These are phyloP conservation scores for Channa maculata DNA, from an alignment of 2,113 vertebrate genomes.

Conservation along the genomic window DNA sequence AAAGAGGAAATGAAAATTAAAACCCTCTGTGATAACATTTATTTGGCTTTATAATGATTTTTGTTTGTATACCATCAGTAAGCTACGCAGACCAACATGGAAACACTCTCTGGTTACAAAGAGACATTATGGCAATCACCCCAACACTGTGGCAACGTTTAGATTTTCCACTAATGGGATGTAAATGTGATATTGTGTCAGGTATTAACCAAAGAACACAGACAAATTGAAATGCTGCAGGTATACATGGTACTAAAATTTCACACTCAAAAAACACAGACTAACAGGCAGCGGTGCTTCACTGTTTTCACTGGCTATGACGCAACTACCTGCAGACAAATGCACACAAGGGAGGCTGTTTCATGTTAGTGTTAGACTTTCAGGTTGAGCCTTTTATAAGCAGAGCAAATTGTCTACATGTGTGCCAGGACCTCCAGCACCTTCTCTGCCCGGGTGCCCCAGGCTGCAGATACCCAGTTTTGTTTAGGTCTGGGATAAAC, in stretches of 20 bases:
- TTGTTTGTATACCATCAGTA: conserved; percentile 3
- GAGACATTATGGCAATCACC: conserved; percentile 4
- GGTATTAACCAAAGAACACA: conserved; percentile 34
- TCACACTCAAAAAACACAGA: not conserved
- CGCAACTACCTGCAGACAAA: not conserved
- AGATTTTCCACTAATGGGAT: conserved; percentile 32
- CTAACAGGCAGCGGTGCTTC: not conserved
- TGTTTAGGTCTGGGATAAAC: conserved; percentile 74
- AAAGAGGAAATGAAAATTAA: not conserved
- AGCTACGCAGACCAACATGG: conserved; percentile 12
- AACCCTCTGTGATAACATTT: not conserved
- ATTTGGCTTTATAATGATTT: not conserved
- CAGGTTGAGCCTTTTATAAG: conserved; percentile 56
- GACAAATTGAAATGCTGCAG: conserved; percentile 21
- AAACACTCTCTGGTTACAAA: conserved; percentile 27
- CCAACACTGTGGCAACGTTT: conserved; percentile 42
- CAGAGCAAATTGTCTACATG: conserved; percentile 19
- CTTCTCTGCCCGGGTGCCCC: conserved; percentile 32
- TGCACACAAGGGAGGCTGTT: conserved; percentile 18
- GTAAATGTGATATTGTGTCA: conserved; percentile 37
- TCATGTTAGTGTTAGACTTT: conserved; percentile 35
- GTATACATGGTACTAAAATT: not conserved
- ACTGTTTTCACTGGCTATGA: not conserved
- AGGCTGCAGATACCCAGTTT: conserved; percentile 44
- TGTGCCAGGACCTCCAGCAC: conserved; percentile 21